Evolutionary conservation across 2,113 vertebrate genomes (phyloP), one percentile per base, ranked within the genome.

Genomic region (Cervus canadensis): DNA sequence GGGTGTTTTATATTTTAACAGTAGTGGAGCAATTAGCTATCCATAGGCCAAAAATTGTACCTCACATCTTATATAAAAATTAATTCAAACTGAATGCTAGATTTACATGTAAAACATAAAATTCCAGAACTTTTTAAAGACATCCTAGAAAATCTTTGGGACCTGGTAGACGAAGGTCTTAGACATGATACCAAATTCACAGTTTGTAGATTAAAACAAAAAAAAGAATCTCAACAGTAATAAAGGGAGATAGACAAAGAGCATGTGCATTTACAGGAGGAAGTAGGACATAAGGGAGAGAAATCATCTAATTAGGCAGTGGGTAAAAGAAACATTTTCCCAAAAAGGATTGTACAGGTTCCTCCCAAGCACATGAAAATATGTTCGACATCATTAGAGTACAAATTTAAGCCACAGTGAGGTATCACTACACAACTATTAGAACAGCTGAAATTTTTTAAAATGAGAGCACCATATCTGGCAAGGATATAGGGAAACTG

Each of bases 101-200:
- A 81, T 93, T 90, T 93, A 87, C 81, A 79, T 88, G 30, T 92
- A 93, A 85, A 92, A 16, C 57, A 83, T 83, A 81, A 91, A 96
- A 26, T 14, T 52, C 74, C 4, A 57, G 60, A 94, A 33, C 48
- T 91, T 91, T 93, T 85, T 57, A 86, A 79, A 92, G 48, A 71
- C 57, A 71, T 79, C 74, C 60, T 26, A 74, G 54, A 86, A 97
- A 92, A 86, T 95, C 36, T 96, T 74, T 45, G 2, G 48, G n/a
- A 91, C 36, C 40, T 85, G 84, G 40, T 81, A 60, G 14, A 50
- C 33, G 8, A 67, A 91, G 19, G 82, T 95, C 25, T 89, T 84
- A 91, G 45, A 93, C 26, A 78, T 89, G 25, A 82, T 19, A 89
- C 48, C 48, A 91, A 76, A 86, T 95, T 10, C 5, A 76, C 19